These are phyloP conservation scores for Tanaodytes sp. DNA, from an alignment of 2,888 invertebrate species.

Conservation along the genomic window DNA sequence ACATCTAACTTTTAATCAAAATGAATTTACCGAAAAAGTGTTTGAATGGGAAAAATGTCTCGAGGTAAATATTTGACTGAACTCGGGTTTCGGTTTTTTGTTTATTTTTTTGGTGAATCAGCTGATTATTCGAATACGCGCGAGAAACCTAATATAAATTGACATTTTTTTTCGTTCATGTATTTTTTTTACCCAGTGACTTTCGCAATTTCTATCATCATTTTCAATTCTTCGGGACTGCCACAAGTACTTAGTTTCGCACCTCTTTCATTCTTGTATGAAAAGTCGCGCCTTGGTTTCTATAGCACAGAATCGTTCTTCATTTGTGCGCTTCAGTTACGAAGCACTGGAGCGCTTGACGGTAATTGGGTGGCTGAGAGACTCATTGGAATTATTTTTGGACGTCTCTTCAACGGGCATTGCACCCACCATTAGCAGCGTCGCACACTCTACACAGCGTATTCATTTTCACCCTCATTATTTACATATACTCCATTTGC, in stretches of 20 bases:
- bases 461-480: slow-evolving; percentile 69
- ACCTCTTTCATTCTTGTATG: slow-evolving; percentile 44
- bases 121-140: slow-evolving; percentile 25
- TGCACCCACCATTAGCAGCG: slow-evolving; percentile 59
- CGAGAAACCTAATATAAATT: slow-evolving; percentile 5
- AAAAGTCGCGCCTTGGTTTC: slow-evolving; percentile 49
- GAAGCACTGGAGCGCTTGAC: slow-evolving; percentile 53
- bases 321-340: slow-evolving; percentile 53
- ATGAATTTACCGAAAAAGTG: slow-evolving; percentile 3
- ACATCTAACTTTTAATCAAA: slow-evolving; percentile 2
- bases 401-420: slow-evolving; percentile 57
- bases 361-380: slow-evolving; percentile 69
- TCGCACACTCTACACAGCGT: slow-evolving; percentile 54
- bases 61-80: slow-evolving; percentile 11
- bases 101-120: slow-evolving; percentile 4
- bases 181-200: slow-evolving; percentile 2
- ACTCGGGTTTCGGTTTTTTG: neutral
- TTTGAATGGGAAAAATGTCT: neutral
- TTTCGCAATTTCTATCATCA: slow-evolving; percentile 21
- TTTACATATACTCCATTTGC: slow-evolving; percentile 67
- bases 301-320: slow-evolving; percentile 46
- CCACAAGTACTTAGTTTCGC: slow-evolving; percentile 41
- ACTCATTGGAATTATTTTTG: slow-evolving; percentile 62
- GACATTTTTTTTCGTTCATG: neutral
- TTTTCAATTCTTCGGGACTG: slow-evolving; percentile 8